These are phyloP conservation scores for Stratiomys singularior DNA, from an alignment of 2,888 invertebrate species.

Conservation along the genomic window DNA sequence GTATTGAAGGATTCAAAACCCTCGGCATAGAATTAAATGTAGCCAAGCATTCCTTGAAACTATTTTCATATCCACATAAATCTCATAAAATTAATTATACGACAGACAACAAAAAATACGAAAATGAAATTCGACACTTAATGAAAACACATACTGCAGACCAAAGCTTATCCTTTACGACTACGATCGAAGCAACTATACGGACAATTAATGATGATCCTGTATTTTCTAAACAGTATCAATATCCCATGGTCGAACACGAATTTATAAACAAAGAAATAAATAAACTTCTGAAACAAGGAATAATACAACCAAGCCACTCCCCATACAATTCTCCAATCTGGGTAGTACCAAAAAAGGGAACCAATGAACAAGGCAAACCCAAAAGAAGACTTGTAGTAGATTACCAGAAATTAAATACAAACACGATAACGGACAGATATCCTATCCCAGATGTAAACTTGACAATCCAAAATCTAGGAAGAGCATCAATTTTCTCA, in stretches of 20 bases:
- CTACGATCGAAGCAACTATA: background rate
- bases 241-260: constrained; percentile 43
- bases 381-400: constrained; percentile 29
- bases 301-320: constrained; percentile 33
- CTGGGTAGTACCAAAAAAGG: constrained; percentile 46
- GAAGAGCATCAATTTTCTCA: constrained; percentile 48
- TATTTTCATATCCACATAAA: background rate
- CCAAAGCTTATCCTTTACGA: background rate
- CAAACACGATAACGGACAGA: background rate
- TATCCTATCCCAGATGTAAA: constrained; percentile 41
- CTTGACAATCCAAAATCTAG: constrained; percentile 50
- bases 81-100: background rate
- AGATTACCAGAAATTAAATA: constrained; percentile 29
- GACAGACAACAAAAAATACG: background rate
- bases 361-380: constrained; percentile 36
- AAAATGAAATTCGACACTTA: background rate
- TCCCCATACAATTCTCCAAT: constrained; percentile 48
- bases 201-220: background rate
- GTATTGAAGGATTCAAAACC: background rate
- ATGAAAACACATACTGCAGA: background rate
- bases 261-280: constrained; percentile 47
- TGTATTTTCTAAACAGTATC: constrained; percentile 46
- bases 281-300: constrained; percentile 32
- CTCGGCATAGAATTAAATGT: background rate
- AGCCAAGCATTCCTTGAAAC: background rate